Conservation (phyloP, 2,797 vertebrate species). For the Artibeus lituratus region DNA sequence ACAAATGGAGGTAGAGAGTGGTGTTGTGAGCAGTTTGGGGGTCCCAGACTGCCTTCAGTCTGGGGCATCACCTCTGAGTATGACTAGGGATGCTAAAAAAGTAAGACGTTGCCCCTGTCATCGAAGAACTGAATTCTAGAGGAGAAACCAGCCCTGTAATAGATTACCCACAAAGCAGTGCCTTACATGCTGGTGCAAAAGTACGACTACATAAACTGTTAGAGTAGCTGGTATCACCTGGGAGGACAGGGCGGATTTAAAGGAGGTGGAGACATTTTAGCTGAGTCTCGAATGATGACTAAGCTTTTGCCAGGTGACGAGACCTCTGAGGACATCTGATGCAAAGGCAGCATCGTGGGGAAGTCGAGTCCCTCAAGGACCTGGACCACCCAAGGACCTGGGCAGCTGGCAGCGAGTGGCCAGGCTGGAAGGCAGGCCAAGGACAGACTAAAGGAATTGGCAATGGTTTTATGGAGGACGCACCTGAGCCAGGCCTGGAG, state of each 20-base stretch:
- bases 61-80: not conserved
- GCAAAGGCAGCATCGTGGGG: not conserved
- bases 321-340: not conserved
- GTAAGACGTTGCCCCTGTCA: not conserved
- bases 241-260: not conserved
- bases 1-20: not conserved
- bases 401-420: not conserved
- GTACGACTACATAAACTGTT: not conserved
- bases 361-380: not conserved
- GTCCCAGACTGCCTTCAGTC: not conserved
- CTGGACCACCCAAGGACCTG: not conserved
- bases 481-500: not conserved
- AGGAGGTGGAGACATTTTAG: not conserved
- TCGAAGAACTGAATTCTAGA: conserved; percentile 33
- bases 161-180: not conserved
- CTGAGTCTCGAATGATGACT: not conserved
- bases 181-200: not conserved
- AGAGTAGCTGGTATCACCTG: not conserved
- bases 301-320: not conserved
- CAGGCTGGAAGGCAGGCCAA: not conserved
- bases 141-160: not conserved
- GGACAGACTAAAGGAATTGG: not conserved
- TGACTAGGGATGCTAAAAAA: not conserved
- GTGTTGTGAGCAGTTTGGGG: not conserved
- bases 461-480: not conserved